A percentile compares a stretch with the other conserved stretches of the same genome.
phyloP scores from a whole-genome alignment of 2,797 vertebrate genomes.

The Chlorospingus semifuscus region DNA sequence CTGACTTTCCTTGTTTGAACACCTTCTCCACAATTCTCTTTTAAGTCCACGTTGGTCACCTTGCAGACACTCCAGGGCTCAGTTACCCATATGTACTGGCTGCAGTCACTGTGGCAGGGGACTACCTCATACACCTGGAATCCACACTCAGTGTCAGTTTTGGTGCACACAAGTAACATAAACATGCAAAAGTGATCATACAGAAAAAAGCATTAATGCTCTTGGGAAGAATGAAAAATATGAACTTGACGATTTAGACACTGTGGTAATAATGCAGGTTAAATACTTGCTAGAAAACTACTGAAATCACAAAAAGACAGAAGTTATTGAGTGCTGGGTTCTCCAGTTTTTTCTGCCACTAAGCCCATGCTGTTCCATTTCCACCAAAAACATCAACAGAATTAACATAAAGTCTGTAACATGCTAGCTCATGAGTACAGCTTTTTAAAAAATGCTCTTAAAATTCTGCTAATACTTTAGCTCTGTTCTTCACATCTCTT shows the following conservation, averaged over 20 bases:
- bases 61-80: slow-evolving; percentile 97
- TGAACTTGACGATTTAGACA: background rate
- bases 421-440: background rate
- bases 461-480: background rate
- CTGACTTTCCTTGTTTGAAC: slow-evolving; percentile 97
- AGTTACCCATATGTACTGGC: slow-evolving; percentile 91
- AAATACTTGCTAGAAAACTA: background rate
- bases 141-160: background rate
- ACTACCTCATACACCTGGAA: slow-evolving; percentile 96
- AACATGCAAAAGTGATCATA: background rate
- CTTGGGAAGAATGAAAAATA: background rate
- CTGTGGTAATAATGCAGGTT: background rate
- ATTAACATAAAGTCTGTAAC: background rate
- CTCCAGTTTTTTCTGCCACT: background rate
- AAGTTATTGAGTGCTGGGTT: background rate
- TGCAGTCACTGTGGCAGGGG: slow-evolving; percentile 94
- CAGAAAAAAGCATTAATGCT: background rate
- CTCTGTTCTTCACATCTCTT: background rate
- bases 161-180: background rate
- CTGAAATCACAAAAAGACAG: background rate
- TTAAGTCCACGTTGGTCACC: slow-evolving; percentile 91
- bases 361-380: background rate
- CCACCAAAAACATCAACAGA: background rate
- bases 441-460: background rate
- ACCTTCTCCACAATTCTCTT: slow-evolving; percentile 95